A percentile compares a stretch with the other conserved stretches of the same genome.
Conservation (phyloP, 2,113 vertebrate genomes). For the Empidonax alnorum region DNA sequence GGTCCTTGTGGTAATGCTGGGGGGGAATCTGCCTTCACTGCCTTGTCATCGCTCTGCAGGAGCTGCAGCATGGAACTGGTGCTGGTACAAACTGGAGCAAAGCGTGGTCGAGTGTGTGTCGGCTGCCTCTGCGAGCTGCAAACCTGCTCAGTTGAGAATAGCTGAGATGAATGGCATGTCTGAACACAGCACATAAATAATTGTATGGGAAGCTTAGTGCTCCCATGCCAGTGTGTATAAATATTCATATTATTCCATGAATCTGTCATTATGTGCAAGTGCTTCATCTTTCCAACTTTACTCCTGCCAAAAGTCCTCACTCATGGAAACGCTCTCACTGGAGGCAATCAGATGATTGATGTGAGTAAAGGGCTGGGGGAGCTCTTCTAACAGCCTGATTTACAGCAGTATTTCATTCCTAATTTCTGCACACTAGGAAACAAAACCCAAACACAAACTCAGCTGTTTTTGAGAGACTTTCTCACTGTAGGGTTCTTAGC, state of each 20-base stretch:
- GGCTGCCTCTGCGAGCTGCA: not conserved
- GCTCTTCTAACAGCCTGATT: conserved; percentile 7
- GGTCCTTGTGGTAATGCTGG: not conserved
- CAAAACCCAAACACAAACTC: conserved; percentile 12
- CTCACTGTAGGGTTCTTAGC: not conserved
- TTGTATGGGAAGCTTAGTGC: not conserved
- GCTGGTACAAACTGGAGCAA: not conserved
- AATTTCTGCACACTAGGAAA: not conserved
- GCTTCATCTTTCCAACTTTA: conserved; percentile 16
- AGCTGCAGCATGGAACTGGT: not conserved
- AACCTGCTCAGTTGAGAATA: not conserved
- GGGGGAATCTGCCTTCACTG: not conserved
- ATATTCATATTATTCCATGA: conserved; percentile 36
- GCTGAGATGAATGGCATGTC: not conserved
- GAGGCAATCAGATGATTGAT: conserved; percentile 26
- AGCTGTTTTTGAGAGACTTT: not conserved
- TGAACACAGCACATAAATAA: not conserved
- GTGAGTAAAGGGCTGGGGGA: not conserved
- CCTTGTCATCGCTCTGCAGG: not conserved
- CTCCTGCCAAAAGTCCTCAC: conserved; percentile 23
- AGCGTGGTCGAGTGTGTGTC: rapidly evolving
- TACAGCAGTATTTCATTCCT: not conserved
- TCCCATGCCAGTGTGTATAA: conserved; percentile 5
- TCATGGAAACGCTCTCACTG: not conserved
- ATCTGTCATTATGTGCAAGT: conserved; percentile 16